phyloP scores from a whole-genome alignment of 2,797 vertebrate genomes.

The Thunnus albacares region DNA sequence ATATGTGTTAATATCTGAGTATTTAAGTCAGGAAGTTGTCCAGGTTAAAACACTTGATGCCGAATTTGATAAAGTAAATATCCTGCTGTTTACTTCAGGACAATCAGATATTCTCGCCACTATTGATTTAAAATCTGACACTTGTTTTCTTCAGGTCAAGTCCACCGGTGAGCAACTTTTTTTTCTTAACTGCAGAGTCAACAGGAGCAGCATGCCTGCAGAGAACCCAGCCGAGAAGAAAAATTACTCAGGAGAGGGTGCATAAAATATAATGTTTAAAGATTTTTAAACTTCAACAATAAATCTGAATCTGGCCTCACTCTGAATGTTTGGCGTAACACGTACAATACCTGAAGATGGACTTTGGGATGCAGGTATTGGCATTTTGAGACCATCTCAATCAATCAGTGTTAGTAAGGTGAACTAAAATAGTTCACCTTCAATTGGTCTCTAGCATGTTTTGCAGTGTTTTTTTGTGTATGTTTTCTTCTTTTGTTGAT shows the following conservation, averaged over 20 bases:
- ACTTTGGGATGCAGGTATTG: not conserved
- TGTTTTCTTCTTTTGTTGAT: not conserved
- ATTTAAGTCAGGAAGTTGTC: not conserved
- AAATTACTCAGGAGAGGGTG: not conserved
- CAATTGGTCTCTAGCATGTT: not conserved
- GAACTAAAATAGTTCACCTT: not conserved
- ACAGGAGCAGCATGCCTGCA: not conserved
- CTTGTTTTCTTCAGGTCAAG: conserved; percentile 1
- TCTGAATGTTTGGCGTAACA: not conserved
- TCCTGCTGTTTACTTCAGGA: not conserved
- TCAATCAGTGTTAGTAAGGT: conserved; percentile 15
- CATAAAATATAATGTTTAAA: conserved; percentile 15
- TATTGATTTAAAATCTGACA: conserved; percentile 4
- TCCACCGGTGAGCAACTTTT: conserved; percentile 1
- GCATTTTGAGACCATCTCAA: conserved; percentile 28
- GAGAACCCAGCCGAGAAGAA: conserved; percentile 2
- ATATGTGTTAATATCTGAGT: not conserved
- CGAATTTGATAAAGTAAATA: not conserved
- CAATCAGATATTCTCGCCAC: not conserved
- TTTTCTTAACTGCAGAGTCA: conserved; percentile 10
- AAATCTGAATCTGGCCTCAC: conserved; percentile 4
- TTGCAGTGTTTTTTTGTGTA: not conserved
- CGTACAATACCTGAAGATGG: conserved; percentile 12
- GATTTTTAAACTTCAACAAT: conserved; percentile 5
- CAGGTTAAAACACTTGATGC: too few species aligned